Percentiles rank a stretch among this genome's conserved stretches.
Conservation (phyloP, 2,113 vertebrate genomes). For the Nothocercus julius region DNA sequence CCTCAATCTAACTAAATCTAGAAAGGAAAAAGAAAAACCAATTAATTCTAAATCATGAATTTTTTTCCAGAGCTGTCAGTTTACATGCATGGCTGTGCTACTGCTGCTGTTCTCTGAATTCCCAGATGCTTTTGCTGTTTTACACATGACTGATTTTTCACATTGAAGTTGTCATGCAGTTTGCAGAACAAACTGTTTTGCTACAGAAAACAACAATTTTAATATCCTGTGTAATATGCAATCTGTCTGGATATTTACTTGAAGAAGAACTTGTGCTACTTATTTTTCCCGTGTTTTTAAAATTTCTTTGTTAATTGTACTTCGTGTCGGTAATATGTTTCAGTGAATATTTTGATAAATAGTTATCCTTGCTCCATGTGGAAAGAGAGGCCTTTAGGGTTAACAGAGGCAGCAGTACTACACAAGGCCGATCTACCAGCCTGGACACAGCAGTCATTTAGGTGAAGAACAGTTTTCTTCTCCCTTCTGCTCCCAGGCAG, state of each 20-base stretch:
- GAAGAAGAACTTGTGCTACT: neutral
- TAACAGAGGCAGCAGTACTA: neutral
- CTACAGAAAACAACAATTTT: neutral
- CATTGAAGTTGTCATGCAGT: neutral
- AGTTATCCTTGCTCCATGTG: neutral
- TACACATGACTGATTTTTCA: neutral
- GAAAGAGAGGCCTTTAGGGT: neutral
- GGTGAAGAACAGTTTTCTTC: neutral
- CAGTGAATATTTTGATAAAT: neutral
- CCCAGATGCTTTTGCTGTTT: neutral
- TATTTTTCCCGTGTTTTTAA: neutral
- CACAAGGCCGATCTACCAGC: neutral
- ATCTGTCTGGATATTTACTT: neutral
- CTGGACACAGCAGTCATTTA: neutral
- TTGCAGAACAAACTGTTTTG: neutral
- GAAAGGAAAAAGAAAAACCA: neutral
- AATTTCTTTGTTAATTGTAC: neutral
- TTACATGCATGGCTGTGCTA: neutral
- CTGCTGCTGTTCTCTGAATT: neutral
- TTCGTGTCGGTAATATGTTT: neutral
- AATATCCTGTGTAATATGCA: neutral
- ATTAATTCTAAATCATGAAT: neutral
- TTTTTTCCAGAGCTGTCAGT: neutral
- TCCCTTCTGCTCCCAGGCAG: neutral
- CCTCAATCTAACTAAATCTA: neutral